These are phyloP conservation scores for Cyanoliseus patagonus DNA, from an alignment of 2,113 vertebrate species.

Conservation along the genomic window DNA sequence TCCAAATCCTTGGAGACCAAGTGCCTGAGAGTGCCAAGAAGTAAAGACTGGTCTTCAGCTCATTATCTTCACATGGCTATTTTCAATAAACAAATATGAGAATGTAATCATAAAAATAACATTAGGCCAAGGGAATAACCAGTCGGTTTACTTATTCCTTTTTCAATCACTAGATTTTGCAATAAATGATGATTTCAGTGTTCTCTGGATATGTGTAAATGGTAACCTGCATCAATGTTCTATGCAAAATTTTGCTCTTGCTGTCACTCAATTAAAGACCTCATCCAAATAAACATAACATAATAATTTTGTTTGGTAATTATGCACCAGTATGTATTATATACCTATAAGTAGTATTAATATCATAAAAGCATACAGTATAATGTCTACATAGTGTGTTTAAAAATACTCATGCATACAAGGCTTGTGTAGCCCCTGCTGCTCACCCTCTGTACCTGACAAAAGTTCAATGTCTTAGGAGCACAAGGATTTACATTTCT, in stretches of 20 bases:
- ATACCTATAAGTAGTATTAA: neutral
- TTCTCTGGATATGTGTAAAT: neutral
- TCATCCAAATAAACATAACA: neutral
- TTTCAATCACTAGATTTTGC: neutral
- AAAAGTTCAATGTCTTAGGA: neutral
- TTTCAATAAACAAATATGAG: slow-evolving; percentile 1
- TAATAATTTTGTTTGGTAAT: neutral
- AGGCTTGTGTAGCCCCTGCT: rapidly evolving
- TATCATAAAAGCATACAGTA: neutral
- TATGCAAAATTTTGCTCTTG: neutral
- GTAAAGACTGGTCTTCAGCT: neutral
- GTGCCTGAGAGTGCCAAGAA: neutral
- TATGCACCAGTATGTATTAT: neutral
- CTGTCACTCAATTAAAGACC: neutral
- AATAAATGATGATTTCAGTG: neutral
- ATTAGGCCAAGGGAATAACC: neutral
- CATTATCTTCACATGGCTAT: neutral
- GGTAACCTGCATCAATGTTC: neutral
- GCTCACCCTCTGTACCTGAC: neutral
- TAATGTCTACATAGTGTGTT: neutral
- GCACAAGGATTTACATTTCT: neutral
- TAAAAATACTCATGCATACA: neutral
- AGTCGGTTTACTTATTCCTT: neutral
- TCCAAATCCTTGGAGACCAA: neutral
- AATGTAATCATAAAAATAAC: neutral